Evolutionary conservation across 2,113 vertebrate genomes (phyloP), one percentile per base, ranked within the genome.

Genomic region (Chelonoidis abingdonii): DNA sequence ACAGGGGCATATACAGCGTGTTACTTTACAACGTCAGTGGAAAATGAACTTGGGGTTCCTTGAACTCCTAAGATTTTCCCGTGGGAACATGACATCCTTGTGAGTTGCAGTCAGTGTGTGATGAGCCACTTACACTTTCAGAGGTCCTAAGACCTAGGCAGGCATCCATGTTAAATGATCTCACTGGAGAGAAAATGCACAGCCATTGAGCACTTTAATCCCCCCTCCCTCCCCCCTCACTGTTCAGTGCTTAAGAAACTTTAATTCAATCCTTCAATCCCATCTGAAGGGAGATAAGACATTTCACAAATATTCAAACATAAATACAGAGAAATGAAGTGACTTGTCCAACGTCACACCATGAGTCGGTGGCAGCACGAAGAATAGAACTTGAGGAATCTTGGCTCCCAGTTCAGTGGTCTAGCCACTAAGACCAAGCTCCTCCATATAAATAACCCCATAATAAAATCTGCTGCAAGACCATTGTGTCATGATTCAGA

Each of bases 1-100:
- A 96, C 75, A 84, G 83, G 53, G 96, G 86, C 3, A 93, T 69
- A 80, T 65, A 31, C 47, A 49, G 22, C 41, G 29, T 29, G 31
- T 93, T 81, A 93, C 1, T 6, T 52, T 78, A 47, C 80, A 96
- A 1, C 5, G 72, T 79, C 85, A 84, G 38, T 41, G 88, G 44
- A 56, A 89, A 56, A 25, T 41, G 89, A 92, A 83, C 69, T 80
- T 22, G 56, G 49, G 62, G 35, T 56, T 92, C 56, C 19, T 38
- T 27, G n/a, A 53, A 75, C 47, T 84, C 90, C 52, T 56, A 35
- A 6, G 41, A 78, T 78, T 27, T 78, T 41, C 75, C 22, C 22
- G 5, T 25, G 25, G 75, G 24, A 27, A n/a, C 29, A 56, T 5
- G 35, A 24, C 38, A 75, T 19, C 65, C 82, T 72, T 92, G 47